Evolutionary conservation across 2,113 vertebrate species (phyloP).

Genomic region (Chaetops frenatus): DNA sequence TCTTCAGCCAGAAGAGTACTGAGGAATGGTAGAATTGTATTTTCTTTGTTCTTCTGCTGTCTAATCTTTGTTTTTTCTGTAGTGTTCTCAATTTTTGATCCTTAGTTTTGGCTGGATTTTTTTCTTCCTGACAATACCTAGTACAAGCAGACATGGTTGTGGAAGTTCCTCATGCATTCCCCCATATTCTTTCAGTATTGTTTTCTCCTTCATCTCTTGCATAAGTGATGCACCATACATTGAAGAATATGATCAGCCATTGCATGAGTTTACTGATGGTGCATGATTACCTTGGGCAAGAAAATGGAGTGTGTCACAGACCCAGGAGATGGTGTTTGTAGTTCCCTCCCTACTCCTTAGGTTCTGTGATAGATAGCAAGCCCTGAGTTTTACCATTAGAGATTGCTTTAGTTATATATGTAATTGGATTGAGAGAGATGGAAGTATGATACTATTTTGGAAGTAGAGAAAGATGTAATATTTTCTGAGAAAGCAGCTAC

Average conservation of each 20-base stretch:
- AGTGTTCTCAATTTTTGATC: background rate
- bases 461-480: background rate
- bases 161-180: rapidly evolving
- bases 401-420: background rate
- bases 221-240: background rate
- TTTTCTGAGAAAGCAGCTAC: background rate
- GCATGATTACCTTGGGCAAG: background rate
- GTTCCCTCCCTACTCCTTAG: background rate
- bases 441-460: background rate
- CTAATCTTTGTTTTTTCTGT: background rate
- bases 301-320: background rate
- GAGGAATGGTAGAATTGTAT: background rate
- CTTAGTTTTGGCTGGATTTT: background rate
- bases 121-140: background rate
- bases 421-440: background rate
- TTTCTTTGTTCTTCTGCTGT: background rate
- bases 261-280: background rate
- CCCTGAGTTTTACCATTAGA: background rate
- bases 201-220: background rate
- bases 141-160: background rate
- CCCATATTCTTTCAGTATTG: background rate
- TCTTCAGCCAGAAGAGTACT: background rate
- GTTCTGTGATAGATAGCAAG: background rate
- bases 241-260: background rate
- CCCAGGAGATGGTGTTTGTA: background rate